Evolutionary conservation across 2,888 invertebrate genomes (phyloP).

Genomic region (Synanthedon tipuliformis): DNA sequence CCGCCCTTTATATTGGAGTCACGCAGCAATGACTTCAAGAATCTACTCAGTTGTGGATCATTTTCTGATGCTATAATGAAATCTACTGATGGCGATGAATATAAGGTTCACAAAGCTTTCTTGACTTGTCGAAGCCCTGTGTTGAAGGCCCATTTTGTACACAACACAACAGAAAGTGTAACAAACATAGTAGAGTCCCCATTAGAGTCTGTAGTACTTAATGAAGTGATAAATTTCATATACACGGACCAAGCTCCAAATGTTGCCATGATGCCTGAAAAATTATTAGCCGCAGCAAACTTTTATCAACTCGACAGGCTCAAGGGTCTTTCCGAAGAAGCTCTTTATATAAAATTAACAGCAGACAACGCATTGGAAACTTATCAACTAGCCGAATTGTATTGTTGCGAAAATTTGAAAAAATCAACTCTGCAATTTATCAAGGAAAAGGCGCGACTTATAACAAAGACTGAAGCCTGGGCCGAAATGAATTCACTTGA

Average conservation of each 20-base stretch:
- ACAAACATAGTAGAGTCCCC: slow-evolving; percentile 53
- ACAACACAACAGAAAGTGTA: slow-evolving; percentile 49
- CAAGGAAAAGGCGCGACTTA: slow-evolving; percentile 55
- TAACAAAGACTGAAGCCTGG: slow-evolving; percentile 58
- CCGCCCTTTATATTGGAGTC: slow-evolving; percentile 35
- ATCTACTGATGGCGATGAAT: slow-evolving; percentile 47
- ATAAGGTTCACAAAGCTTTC: slow-evolving; percentile 54
- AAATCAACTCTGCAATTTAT: slow-evolving; percentile 52
- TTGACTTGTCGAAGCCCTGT: slow-evolving; percentile 55
- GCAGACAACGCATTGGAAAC: slow-evolving; percentile 62
- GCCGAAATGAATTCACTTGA: slow-evolving; percentile 48
- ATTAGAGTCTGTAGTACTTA: slow-evolving; percentile 46
- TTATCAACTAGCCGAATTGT: slow-evolving; percentile 50
- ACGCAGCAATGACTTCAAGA: slow-evolving; percentile 49
- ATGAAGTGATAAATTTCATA: slow-evolving; percentile 50
- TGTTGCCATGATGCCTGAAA: slow-evolving; percentile 54
- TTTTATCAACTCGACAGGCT: slow-evolving; percentile 52
- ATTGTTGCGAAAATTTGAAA: slow-evolving; percentile 46
- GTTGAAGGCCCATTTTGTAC: slow-evolving; percentile 56
- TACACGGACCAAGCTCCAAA: slow-evolving; percentile 57
- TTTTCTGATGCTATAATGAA: slow-evolving; percentile 57
- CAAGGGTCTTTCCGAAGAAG: slow-evolving; percentile 54
- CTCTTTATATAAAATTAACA: slow-evolving; percentile 50
- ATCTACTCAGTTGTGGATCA: slow-evolving; percentile 40
- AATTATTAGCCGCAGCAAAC: slow-evolving; percentile 53